These are phyloP conservation scores for Nomada fucata DNA, from an alignment of 2,888 invertebrate genomes.

Conservation along the genomic window DNA sequence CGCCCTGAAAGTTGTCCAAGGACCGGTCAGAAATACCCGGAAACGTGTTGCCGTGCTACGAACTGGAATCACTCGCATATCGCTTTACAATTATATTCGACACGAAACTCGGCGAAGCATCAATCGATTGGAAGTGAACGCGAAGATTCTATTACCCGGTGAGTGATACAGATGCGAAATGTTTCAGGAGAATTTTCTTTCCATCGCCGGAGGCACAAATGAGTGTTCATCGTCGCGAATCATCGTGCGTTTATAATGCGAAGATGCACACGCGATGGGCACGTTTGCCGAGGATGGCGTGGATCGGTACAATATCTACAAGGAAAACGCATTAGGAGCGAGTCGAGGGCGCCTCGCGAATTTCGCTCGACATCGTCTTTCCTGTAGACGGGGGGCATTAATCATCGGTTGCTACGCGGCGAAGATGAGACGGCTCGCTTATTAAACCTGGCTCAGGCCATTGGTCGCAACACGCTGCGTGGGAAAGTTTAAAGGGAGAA, in stretches of 20 bases:
- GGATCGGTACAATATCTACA: slow-evolving; percentile 43
- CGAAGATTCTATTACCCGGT: too few species aligned
- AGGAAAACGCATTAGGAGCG: slow-evolving; percentile 52
- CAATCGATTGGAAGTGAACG: too few species aligned
- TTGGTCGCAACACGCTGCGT: slow-evolving; percentile 32
- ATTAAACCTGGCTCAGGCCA: slow-evolving; percentile 44
- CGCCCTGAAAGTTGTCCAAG: too few species aligned
- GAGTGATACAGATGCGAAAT: neutral
- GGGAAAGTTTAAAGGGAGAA: slow-evolving; percentile 6
- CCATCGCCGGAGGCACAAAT: neutral
- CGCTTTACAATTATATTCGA: too few species aligned
- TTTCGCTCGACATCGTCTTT: slow-evolving; percentile 28
- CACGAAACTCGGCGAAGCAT: too few species aligned
- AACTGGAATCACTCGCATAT: too few species aligned
- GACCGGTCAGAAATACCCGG: too few species aligned
- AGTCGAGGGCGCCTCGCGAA: slow-evolving; percentile 5
- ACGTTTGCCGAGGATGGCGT: slow-evolving; percentile 28
- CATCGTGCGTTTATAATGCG: neutral
- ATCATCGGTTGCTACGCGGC: slow-evolving; percentile 38
- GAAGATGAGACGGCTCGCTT: slow-evolving; percentile 40
- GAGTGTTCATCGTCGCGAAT: neutral
- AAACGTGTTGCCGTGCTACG: too few species aligned
- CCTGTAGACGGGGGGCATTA: slow-evolving; percentile 31
- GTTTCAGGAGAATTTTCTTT: neutral
- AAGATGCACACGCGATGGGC: slow-evolving; percentile 11